These are phyloP conservation scores for Gulo gulo DNA, from an alignment of 2,113 vertebrate species.

Conservation along the genomic window DNA sequence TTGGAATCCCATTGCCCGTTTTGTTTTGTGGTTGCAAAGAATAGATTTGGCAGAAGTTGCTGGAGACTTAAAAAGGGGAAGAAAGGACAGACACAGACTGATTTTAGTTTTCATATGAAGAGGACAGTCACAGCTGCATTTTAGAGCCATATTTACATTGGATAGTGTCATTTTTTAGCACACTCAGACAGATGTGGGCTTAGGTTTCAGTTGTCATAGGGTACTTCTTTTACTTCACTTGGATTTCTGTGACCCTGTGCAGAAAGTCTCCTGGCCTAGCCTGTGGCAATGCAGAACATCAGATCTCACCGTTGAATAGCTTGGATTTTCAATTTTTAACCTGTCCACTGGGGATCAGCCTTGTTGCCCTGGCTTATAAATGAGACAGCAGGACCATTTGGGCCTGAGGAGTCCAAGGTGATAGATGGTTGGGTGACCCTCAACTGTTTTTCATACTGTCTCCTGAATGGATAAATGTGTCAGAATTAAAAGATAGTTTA, in stretches of 20 bases:
- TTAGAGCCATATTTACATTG: not conserved
- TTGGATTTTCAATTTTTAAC: constrained; percentile 30
- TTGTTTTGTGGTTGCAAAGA: not conserved
- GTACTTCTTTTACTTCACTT: not conserved
- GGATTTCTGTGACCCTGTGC: not conserved
- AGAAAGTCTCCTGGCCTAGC: not conserved
- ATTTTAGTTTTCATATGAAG: not conserved
- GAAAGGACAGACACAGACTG: not conserved
- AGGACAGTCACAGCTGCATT: not conserved
- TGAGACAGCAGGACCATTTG: constrained; percentile 6
- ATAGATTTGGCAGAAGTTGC: not conserved
- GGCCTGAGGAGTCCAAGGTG: constrained; percentile 8
- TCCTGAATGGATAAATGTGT: constrained; percentile 67
- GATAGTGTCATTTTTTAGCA: not conserved
- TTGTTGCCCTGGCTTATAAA: constrained; percentile 35
- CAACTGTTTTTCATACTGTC: constrained; percentile 56
- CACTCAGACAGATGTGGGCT: not conserved
- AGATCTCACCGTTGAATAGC: not conserved
- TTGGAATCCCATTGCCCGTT: not conserved
- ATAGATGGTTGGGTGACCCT: constrained; percentile 41
- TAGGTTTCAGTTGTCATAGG: not conserved
- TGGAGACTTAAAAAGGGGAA: not conserved
- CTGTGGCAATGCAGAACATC: not conserved
- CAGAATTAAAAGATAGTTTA: constrained; percentile 72
- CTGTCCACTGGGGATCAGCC: not conserved